Evolutionary conservation across 2,888 invertebrate genomes (phyloP).

Genomic region (Apeira syringaria): DNA sequence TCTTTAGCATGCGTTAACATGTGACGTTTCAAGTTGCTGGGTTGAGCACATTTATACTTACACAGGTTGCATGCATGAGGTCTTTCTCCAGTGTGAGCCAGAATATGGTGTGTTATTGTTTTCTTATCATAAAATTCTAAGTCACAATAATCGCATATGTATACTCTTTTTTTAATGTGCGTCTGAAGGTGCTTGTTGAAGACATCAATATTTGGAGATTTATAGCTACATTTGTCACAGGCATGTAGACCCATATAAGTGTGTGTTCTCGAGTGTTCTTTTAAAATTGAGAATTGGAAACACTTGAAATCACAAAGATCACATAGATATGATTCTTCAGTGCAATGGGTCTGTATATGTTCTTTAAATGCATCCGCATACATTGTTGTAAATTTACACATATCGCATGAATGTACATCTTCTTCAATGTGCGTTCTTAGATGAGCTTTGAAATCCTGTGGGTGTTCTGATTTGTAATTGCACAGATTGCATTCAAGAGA

Average conservation of each 20-base stretch:
- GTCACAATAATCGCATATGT: neutral
- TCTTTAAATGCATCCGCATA: neutral
- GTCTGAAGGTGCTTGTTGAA: neutral
- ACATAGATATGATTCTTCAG: neutral
- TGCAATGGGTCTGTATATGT: neutral
- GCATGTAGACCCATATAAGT: neutral
- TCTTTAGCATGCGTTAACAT: constrained; percentile 4
- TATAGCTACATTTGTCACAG: neutral
- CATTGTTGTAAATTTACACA: neutral
- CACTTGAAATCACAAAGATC: neutral
- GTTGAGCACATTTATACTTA: neutral
- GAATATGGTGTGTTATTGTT: constrained; percentile 1
- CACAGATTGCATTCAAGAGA: neutral
- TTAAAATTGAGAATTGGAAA: neutral
- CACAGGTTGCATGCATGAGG: constrained; percentile 1
- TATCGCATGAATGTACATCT: neutral
- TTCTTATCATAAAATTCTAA: neutral
- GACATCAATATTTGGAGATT: neutral
- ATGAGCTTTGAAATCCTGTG: neutral
- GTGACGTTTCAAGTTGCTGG: constrained; percentile 7
- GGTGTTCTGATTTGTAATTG: neutral
- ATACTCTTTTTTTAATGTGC: neutral
- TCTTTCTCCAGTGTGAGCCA: constrained; percentile 1
- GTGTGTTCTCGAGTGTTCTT: neutral
- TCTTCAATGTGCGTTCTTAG: neutral